phyloP scores from a whole-genome alignment of 2,113 vertebrate species.

The Xyliphius kryptos region DNA sequence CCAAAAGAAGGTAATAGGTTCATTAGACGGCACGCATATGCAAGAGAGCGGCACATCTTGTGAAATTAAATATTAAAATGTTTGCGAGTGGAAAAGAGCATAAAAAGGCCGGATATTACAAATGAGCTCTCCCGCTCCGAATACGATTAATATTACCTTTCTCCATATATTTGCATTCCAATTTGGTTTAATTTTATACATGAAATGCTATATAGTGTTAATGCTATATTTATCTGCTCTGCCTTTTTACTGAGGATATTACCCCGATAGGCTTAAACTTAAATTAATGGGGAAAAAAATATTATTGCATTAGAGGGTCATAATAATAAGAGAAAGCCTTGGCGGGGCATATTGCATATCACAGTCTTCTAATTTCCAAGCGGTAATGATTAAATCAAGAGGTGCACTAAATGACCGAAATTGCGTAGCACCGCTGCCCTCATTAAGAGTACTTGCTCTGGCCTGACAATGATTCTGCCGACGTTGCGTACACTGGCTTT shows the following conservation, averaged over 20 bases:
- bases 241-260: slow-evolving; percentile 58
- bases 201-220: slow-evolving; percentile 52
- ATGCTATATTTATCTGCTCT: slow-evolving; percentile 54
- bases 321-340: slow-evolving; percentile 53
- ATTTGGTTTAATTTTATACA: slow-evolving; percentile 60
- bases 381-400: slow-evolving; percentile 66
- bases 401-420: slow-evolving; percentile 62
- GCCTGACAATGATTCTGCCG: slow-evolving; percentile 55
- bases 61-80: slow-evolving; percentile 31
- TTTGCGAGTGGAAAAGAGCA: slow-evolving; percentile 29
- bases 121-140: slow-evolving; percentile 34
- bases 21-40: neutral
- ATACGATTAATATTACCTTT: slow-evolving; percentile 43
- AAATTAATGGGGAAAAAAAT: slow-evolving; percentile 54
- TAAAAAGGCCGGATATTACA: slow-evolving; percentile 48
- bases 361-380: slow-evolving; percentile 60
- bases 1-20: slow-evolving; percentile 12
- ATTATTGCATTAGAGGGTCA: slow-evolving; percentile 51
- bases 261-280: slow-evolving; percentile 55
- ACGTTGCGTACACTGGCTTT: slow-evolving; percentile 56
- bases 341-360: slow-evolving; percentile 38
- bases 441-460: slow-evolving; percentile 57
- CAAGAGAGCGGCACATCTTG: neutral
- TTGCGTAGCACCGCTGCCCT: slow-evolving; percentile 52
- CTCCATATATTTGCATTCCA: slow-evolving; percentile 53